These are phyloP conservation scores for Patella caerulea DNA, from an alignment of 2,888 invertebrate species.

Conservation along the genomic window DNA sequence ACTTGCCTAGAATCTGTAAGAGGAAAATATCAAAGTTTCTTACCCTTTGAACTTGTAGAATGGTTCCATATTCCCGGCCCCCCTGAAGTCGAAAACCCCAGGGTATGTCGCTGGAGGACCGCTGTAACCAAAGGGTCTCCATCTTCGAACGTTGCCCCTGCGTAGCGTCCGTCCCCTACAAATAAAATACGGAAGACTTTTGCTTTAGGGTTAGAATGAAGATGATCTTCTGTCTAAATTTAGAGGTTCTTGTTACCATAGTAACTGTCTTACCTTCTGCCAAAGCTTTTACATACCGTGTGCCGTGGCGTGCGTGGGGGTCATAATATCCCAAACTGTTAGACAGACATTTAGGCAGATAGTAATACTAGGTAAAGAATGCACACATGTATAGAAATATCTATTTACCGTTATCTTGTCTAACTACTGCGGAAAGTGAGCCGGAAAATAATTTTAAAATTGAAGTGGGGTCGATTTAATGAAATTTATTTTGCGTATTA, in stretches of 20 bases:
- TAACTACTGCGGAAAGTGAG: no score
- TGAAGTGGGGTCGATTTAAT: no score
- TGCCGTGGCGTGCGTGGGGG: conserved; percentile 4
- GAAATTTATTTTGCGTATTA: no score
- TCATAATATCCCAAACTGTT: neutral
- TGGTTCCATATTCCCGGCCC: conserved; percentile 65
- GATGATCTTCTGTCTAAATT: conserved; percentile 37
- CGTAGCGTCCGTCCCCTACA: conserved; percentile 23
- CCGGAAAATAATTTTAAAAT: no score
- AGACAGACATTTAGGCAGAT: no score
- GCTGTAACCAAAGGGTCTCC: conserved; percentile 69
- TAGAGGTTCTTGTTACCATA: conserved; percentile 43
- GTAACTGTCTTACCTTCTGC: conserved; percentile 27
- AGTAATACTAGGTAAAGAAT: no score
- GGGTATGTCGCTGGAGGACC: conserved; percentile 62
- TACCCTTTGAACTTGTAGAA: conserved; percentile 68
- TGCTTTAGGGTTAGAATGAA: conserved; percentile 28
- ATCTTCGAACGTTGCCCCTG: conserved; percentile 36
- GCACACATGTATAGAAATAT: no score
- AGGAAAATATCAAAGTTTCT: conserved; percentile 35
- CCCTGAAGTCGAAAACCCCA: conserved; percentile 71
- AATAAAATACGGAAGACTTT: conserved; percentile 22
- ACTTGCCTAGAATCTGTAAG: neutral
- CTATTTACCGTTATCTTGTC: no score
- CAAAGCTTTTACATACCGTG: conserved; percentile 6